Evolutionary conservation across 2,797 vertebrate species (phyloP).

Genomic region (Chloroceryle amazona): DNA sequence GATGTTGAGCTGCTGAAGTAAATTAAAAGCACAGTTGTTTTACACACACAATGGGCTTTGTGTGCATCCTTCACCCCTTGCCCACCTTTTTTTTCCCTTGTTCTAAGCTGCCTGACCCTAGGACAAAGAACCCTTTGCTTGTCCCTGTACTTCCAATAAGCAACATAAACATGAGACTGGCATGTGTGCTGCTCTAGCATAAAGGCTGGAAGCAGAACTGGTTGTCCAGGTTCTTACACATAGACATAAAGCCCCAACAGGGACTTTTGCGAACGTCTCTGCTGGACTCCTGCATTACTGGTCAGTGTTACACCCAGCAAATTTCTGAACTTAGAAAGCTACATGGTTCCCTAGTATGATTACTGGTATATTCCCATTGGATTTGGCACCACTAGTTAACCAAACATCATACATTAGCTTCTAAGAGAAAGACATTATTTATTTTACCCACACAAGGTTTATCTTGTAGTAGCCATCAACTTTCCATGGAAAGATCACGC

Average conservation of each 20-base stretch:
- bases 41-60: neutral
- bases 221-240: neutral
- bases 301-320: neutral
- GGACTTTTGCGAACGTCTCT: neutral
- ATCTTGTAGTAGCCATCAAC: neutral
- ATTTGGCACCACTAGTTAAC: neutral
- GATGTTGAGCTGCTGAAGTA: neutral
- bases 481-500: neutral
- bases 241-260: neutral
- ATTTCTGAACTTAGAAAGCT: conserved; percentile 9
- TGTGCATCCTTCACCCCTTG: neutral
- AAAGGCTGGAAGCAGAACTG: neutral
- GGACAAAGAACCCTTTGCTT: neutral
- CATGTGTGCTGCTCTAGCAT: neutral
- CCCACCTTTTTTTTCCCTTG: neutral
- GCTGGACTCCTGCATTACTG: neutral
- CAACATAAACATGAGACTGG: neutral
- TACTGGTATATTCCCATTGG: neutral
- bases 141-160: neutral
- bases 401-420: neutral
- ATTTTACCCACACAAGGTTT: neutral
- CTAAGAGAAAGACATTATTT: neutral
- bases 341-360: neutral
- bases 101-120: neutral
- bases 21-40: neutral